Evolutionary conservation across 37 sponge, comb jelly and placozoan species (phyloP), one percentile per base, ranked within the genome.

Genomic region (Ephydatia muelleri): DNA sequence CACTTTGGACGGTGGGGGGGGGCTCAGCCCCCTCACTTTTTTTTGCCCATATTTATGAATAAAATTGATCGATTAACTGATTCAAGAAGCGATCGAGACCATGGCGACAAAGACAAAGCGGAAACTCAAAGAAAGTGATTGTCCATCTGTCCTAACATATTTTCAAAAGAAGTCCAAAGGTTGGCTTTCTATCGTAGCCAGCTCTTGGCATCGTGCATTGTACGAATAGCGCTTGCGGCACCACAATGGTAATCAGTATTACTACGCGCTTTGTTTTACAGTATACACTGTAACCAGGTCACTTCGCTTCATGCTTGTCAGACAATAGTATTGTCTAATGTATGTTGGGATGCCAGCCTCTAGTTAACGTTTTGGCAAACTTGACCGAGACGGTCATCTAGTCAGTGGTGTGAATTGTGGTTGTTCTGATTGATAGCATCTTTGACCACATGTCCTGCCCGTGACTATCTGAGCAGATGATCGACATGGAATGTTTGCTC

Each of bases 1-100:
- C 57, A 57, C 57, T 57, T 57, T 57, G 57, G 57, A 57, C 57
- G 57, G 57, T 57, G n/a, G n/a, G 57, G 57, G 57, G 57, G 57
- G 57, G 57, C 57, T 57, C 57, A 57, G 57, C 57, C 57, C 57
- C 57, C 57, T 57, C 57, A 57, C 57, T n/a, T 57, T 57, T 57
- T 57, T 57, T 57, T 57, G 57, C 57, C 57, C 57, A 57, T 57
- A 57, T 57, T 57, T 57, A 57, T 57, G 57, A 57, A 57, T 57
- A 57, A 57, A 57, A 57, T 57, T 57, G 57, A 57, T 57, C 57
- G 57, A 57, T 57, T 57, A 11, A 57, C 57, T 57, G 57, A 57
- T 57, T 57, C 57, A 57, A 57, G 57, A 57, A 57, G 57, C 57
- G 57, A 57, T 57, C 57, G 57, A 57, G 57, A 57, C 57, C 57